Percentiles rank a stretch among this genome's conserved stretches.
Conservation (phyloP, 2,888 invertebrate genomes). For the Dascillus cervinus region DNA sequence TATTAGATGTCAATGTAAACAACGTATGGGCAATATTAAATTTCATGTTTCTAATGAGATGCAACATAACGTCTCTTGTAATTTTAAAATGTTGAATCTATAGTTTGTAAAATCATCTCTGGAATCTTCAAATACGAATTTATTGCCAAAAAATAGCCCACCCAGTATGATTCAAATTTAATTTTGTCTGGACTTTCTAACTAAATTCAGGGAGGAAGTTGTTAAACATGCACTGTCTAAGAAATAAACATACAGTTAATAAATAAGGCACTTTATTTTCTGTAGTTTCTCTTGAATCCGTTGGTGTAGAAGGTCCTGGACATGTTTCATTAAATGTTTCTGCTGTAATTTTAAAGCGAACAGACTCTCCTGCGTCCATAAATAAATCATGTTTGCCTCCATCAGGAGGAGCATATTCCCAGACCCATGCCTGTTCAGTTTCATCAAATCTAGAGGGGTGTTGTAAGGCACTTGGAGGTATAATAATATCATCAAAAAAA, state of each 20-base stretch:
- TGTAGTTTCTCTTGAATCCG: constrained; percentile 39
- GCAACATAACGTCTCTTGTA: too few relatives aligned
- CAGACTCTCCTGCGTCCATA: constrained; percentile 86
- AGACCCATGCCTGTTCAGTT: constrained; percentile 90
- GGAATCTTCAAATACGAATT: too few relatives aligned
- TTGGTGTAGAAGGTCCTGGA: constrained; percentile 42
- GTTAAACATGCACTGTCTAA: constrained; percentile 3
- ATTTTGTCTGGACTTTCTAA: constrained; percentile 1
- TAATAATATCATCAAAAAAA: constrained; percentile 94
- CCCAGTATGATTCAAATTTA: too few relatives aligned
- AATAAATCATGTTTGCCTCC: constrained; percentile 81
- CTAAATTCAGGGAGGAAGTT: constrained; percentile 2
- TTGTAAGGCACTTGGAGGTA: constrained; percentile 85
- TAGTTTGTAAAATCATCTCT: too few relatives aligned
- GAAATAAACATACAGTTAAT: constrained; percentile 46
- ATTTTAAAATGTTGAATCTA: too few relatives aligned
- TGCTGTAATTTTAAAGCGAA: constrained; percentile 81
- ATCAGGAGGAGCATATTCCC: constrained; percentile 86
- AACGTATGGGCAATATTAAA: too few relatives aligned
- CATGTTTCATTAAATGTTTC: constrained; percentile 87
- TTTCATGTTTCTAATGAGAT: too few relatives aligned
- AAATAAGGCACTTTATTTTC: constrained; percentile 56
- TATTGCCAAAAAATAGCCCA: too few relatives aligned
- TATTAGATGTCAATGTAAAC: too few relatives aligned
- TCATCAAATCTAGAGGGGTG: constrained; percentile 91